Conservation (phyloP, 2,888 invertebrate genomes). For the Scotopteryx bipunctaria region DNA sequence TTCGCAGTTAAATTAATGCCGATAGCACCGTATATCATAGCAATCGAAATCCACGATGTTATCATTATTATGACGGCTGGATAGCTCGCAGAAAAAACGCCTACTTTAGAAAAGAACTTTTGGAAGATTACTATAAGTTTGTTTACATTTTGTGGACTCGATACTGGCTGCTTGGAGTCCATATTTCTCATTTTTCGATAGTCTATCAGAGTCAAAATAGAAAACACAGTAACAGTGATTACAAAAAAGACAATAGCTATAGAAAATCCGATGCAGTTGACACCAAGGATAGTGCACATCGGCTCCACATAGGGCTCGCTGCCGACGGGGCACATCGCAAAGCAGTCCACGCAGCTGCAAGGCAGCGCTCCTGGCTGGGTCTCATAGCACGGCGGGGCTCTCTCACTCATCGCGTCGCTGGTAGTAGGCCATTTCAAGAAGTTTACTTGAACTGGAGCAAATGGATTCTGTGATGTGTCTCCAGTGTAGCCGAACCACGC, state of each 20-base stretch:
- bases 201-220: conserved; percentile 50
- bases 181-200: conserved; percentile 39
- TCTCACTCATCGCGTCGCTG: conserved; percentile 69
- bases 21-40: conserved; percentile 86
- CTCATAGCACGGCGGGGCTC: conserved; percentile 83
- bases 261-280: conserved; percentile 86
- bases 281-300: conserved; percentile 81
- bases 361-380: conserved; percentile 79
- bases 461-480: conserved; percentile 71
- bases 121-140: conserved; percentile 55
- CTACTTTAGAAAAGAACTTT: conserved; percentile 59
- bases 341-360: conserved; percentile 92
- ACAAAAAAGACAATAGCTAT: conserved; percentile 82
- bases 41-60: conserved; percentile 83
- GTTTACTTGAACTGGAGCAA: conserved; percentile 86
- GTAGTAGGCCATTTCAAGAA: conserved; percentile 72
- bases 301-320: conserved; percentile 66
- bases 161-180: conserved; percentile 27
- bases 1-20: conserved; percentile 90
- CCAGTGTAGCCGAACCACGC: conserved; percentile 88
- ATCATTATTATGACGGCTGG: conserved; percentile 86
- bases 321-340: conserved; percentile 82
- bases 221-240: conserved; percentile 60
- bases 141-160: conserved; percentile 39
- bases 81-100: conserved; percentile 85